Conservation (phyloP, 2,888 invertebrate species). For the Megaustenia siamemsis region DNA sequence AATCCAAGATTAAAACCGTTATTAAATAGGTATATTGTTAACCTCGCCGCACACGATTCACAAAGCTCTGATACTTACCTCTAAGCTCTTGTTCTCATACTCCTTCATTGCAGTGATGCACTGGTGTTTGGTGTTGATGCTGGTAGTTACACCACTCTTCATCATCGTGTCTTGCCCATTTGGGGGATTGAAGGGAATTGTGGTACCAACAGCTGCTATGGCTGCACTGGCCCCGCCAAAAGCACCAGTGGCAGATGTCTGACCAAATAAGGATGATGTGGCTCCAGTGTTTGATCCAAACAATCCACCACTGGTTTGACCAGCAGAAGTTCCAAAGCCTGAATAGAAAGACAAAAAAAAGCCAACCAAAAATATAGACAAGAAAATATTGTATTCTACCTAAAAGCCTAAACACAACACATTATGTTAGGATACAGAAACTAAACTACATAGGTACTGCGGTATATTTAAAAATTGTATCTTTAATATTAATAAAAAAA, state of each 20-base stretch:
- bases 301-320: slow-evolving; percentile 39
- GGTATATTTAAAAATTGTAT: too few species aligned
- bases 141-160: slow-evolving; percentile 89
- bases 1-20: too few species aligned
- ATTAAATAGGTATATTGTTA: too few species aligned
- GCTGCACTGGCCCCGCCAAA: slow-evolving; percentile 57
- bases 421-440: too few species aligned
- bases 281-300: slow-evolving; percentile 46
- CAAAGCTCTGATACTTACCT: slow-evolving; percentile 80
- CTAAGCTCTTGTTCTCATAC: slow-evolving; percentile 95
- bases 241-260: slow-evolving; percentile 43
- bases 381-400: too few species aligned
- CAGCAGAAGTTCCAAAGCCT: slow-evolving; percentile 62
- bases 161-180: slow-evolving; percentile 88
- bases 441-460: too few species aligned
- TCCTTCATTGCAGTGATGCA: slow-evolving; percentile 99
- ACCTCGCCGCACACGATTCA: too few species aligned
- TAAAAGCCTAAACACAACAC: too few species aligned
- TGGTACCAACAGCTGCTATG: slow-evolving; percentile 62
- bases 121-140: slow-evolving; percentile 95
- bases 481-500: too few species aligned
- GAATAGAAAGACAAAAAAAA: slow-evolving; percentile 16
- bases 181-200: slow-evolving; percentile 90
- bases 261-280: slow-evolving; percentile 46
- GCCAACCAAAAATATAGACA: too few species aligned